Evolutionary conservation across 2,888 invertebrate genomes (phyloP).

Genomic region (Thyatira batis): DNA sequence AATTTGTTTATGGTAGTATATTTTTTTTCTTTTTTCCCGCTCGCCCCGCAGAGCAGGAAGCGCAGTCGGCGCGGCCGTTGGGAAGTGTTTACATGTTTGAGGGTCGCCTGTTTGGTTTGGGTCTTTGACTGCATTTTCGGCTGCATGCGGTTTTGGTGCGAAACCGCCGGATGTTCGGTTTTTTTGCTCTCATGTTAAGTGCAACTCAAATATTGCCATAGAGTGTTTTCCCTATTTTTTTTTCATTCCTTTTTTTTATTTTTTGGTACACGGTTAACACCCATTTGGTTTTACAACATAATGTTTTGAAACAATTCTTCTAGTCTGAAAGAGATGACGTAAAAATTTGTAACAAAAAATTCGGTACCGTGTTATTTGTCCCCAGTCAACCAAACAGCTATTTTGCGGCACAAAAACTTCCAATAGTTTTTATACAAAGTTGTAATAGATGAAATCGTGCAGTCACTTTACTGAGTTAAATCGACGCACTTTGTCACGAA

Average conservation of each 20-base stretch:
- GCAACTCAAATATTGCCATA: slow-evolving; percentile 60
- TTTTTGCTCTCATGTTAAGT: slow-evolving; percentile 61
- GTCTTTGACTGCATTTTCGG: slow-evolving; percentile 65
- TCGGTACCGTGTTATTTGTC: slow-evolving; percentile 25
- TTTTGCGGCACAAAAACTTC: slow-evolving; percentile 35
- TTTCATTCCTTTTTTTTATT: slow-evolving; percentile 30
- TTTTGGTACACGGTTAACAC: slow-evolving; percentile 24
- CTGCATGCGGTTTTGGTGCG: slow-evolving; percentile 63
- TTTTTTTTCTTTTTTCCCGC: slow-evolving; percentile 31
- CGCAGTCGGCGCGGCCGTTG: slow-evolving; percentile 39
- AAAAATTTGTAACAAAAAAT: slow-evolving; percentile 15
- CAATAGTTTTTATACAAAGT: slow-evolving; percentile 30
- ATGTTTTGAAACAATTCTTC: slow-evolving; percentile 21
- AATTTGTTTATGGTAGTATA: slow-evolving; percentile 42
- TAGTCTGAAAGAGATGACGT: slow-evolving; percentile 20
- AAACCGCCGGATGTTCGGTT: slow-evolving; percentile 57
- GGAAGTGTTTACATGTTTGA: slow-evolving; percentile 67
- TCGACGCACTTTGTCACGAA: slow-evolving; percentile 52
- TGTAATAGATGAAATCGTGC: slow-evolving; percentile 39
- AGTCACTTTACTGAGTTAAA: slow-evolving; percentile 27
- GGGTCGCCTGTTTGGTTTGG: slow-evolving; percentile 62
- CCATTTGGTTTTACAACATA: slow-evolving; percentile 18
- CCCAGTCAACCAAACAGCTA: slow-evolving; percentile 27
- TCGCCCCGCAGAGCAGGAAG: slow-evolving; percentile 48
- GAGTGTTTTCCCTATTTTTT: slow-evolving; percentile 40